A percentile compares a stretch with the other conserved stretches of the same genome.
Conservation (phyloP, 2,888 invertebrate genomes). For the Mellilla xanthometata region DNA sequence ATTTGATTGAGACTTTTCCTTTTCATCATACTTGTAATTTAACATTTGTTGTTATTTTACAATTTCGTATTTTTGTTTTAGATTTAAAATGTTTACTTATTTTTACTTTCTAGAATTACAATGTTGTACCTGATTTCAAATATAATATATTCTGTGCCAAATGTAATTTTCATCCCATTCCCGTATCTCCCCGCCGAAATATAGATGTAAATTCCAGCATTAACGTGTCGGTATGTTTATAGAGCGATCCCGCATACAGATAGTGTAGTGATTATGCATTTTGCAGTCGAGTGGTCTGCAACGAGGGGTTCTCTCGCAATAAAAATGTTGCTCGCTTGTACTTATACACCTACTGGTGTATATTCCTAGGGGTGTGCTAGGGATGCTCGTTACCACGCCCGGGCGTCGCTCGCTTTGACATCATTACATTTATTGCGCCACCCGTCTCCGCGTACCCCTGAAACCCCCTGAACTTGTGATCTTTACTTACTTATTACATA, state of each 20-base stretch:
- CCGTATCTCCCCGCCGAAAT: not conserved
- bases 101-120: too few species aligned
- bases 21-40: constrained; percentile 8
- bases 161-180: not conserved
- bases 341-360: constrained; percentile 12
- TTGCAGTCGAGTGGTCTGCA: constrained; percentile 65
- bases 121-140: not conserved
- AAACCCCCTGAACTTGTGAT: constrained; percentile 30
- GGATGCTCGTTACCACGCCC: constrained; percentile 43
- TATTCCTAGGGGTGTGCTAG: constrained; percentile 48
- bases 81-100: too few species aligned
- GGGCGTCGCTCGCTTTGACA: constrained; percentile 60
- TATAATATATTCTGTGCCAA: not conserved
- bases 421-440: constrained; percentile 65
- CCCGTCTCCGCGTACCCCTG: constrained; percentile 48
- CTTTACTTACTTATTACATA: constrained; percentile 21
- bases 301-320: constrained; percentile 56
- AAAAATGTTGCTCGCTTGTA: constrained; percentile 52
- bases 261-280: constrained; percentile 67
- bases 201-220: constrained; percentile 20
- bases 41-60: not conserved
- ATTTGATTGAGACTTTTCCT: constrained; percentile 27
- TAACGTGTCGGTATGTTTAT: constrained; percentile 51
- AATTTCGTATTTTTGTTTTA: too few species aligned
- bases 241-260: constrained; percentile 56